Conservation (phyloP, 2,113 vertebrate genomes). For the Acinonyx jubatus region DNA sequence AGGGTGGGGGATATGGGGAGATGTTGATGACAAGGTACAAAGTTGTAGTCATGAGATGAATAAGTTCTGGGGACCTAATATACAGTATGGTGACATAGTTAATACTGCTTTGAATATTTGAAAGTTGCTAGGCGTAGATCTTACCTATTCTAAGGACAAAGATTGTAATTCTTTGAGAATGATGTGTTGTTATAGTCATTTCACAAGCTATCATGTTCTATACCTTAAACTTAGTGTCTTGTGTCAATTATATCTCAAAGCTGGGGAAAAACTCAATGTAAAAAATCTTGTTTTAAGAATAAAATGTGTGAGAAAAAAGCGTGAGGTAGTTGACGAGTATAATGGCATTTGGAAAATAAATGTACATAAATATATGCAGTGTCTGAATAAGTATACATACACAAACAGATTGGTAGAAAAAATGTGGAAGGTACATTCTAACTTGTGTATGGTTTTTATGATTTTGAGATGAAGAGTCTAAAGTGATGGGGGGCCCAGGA, state of each 20-base stretch:
- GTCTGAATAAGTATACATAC: neutral
- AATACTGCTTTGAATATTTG: neutral
- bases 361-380: neutral
- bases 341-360: neutral
- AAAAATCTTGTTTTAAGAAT: neutral
- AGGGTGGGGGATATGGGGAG: neutral
- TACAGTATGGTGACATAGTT: neutral
- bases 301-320: neutral
- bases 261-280: neutral
- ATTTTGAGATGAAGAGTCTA: neutral
- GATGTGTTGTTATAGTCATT: neutral
- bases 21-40: neutral
- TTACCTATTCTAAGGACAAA: neutral
- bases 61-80: neutral
- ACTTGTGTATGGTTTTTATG: neutral
- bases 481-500: no score
- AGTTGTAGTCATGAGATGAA: neutral
- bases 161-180: neutral
- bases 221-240: neutral
- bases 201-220: neutral
- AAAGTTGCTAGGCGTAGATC: neutral
- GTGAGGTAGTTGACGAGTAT: neutral
- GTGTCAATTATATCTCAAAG: neutral
- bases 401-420: neutral
- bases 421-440: neutral